These are phyloP conservation scores for Ptychochromis oligacanthus DNA, from an alignment of 2,113 vertebrate species.

Conservation along the genomic window DNA sequence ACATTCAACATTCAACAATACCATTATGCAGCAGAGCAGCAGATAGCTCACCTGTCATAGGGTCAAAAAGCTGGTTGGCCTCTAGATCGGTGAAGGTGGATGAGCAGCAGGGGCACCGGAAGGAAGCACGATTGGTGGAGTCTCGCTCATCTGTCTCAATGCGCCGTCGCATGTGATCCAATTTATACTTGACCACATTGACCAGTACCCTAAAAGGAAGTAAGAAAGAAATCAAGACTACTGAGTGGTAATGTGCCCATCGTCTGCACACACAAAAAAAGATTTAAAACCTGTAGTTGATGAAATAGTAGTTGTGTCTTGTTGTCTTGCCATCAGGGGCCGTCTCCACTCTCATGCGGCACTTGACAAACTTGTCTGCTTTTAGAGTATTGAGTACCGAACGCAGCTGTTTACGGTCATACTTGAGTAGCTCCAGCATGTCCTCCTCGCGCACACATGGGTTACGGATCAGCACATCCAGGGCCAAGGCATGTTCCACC, in stretches of 20 bases:
- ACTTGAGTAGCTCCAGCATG: slow-evolving; percentile 98
- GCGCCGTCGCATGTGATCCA: slow-evolving; percentile 98
- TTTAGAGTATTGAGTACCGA: slow-evolving; percentile 97
- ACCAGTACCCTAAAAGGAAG: slow-evolving; percentile 83
- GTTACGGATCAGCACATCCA: slow-evolving; percentile 97
- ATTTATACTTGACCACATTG: slow-evolving; percentile 98
- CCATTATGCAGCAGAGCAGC: no score
- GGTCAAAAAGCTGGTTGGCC: slow-evolving; percentile 97
- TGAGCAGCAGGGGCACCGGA: slow-evolving; percentile 92
- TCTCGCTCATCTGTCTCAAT: slow-evolving; percentile 98
- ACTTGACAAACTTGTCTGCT: slow-evolving; percentile 97
- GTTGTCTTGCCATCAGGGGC: slow-evolving; percentile 95
- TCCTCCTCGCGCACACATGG: slow-evolving; percentile 97
- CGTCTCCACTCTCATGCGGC: slow-evolving; percentile 96
- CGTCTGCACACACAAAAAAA: not conserved
- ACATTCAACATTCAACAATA: no score
- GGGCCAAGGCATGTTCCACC: slow-evolving; percentile 92
- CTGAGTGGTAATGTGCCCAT: not conserved
- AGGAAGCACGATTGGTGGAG: slow-evolving; percentile 96
- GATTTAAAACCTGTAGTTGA: slow-evolving; percentile 86
- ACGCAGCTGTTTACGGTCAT: slow-evolving; percentile 96
- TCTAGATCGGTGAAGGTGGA: slow-evolving; percentile 97
- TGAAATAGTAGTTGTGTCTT: slow-evolving; percentile 98
- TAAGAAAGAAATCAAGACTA: not conserved
- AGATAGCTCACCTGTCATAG: slow-evolving; percentile 85